These are phyloP conservation scores for Sebastes schlegelii DNA, from an alignment of 2,113 vertebrate genomes.

Conservation along the genomic window DNA sequence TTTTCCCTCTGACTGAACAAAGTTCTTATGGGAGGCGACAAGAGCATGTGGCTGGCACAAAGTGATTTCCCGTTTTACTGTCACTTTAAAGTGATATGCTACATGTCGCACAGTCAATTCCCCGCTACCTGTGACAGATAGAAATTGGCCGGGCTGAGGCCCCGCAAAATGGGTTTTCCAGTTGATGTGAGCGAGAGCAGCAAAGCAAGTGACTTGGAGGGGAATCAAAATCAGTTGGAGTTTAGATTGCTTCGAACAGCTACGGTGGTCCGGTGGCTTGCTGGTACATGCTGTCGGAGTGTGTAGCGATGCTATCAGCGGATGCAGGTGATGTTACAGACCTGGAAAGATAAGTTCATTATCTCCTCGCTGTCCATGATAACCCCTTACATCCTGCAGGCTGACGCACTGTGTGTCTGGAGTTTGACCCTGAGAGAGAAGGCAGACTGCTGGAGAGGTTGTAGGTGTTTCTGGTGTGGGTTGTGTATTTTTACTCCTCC, in stretches of 20 bases:
- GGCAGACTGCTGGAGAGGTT: not conserved
- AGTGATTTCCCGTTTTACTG: constrained; percentile 79
- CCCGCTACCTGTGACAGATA: constrained; percentile 77
- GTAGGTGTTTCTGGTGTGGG: not conserved
- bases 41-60: constrained; percentile 71
- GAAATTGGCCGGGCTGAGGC: constrained; percentile 73
- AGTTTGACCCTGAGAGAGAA: constrained; percentile 18
- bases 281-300: constrained; percentile 32
- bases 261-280: constrained; percentile 38
- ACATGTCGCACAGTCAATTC: constrained; percentile 77
- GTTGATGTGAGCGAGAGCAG: constrained; percentile 71
- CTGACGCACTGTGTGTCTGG: not conserved
- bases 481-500: not conserved
- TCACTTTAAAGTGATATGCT: constrained; percentile 81
- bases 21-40: constrained; percentile 78
- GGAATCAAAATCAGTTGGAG: constrained; percentile 60
- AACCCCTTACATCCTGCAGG: constrained; percentile 16
- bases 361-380: constrained; percentile 29
- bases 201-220: constrained; percentile 55
- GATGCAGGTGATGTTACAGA: constrained; percentile 34
- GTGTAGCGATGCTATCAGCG: constrained; percentile 11
- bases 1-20: constrained; percentile 78
- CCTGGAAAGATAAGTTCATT: constrained; percentile 54
- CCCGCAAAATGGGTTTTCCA: constrained; percentile 79
- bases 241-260: constrained; percentile 56